Percentiles rank a stretch among this genome's conserved stretches.
Evolutionary conservation across 1,140 invertebrate genomes (phyloP).

Genomic region (Tribolium castaneum): DNA sequence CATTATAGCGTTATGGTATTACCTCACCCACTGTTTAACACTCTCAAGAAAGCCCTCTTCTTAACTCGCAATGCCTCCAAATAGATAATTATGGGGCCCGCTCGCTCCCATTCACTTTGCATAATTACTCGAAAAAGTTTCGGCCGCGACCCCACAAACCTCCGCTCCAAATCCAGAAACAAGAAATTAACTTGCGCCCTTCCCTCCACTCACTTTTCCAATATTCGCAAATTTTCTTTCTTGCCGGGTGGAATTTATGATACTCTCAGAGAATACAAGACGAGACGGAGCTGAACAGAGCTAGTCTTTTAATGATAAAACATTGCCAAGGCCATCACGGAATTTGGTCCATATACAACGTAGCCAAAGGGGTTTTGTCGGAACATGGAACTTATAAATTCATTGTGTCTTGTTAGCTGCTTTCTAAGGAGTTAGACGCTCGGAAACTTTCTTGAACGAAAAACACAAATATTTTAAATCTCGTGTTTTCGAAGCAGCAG

Average conservation of each 20-base stretch:
- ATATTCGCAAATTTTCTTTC: constrained; percentile 29
- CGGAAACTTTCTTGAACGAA: neutral
- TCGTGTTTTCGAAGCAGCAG: neutral
- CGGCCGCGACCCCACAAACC: neutral
- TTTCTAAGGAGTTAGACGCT: neutral
- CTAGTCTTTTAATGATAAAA: constrained; percentile 18
- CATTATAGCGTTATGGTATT: constrained; percentile 53
- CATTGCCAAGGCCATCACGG: constrained; percentile 16
- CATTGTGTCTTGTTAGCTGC: neutral
- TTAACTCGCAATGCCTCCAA: constrained; percentile 48
- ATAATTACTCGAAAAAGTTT: constrained; percentile 41
- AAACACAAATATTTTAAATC: neutral
- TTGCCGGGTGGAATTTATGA: neutral
- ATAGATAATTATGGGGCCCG: constrained; percentile 44
- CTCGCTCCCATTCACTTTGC: constrained; percentile 38
- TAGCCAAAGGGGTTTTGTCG: neutral
- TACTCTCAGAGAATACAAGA: neutral
- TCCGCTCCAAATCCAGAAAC: constrained; percentile 11
- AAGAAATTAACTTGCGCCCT: constrained; percentile 20
- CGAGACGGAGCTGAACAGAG: neutral
- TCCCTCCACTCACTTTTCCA: neutral
- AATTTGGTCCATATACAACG: neutral
- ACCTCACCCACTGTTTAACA: constrained; percentile 50
- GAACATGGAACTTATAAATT: constrained; percentile 12
- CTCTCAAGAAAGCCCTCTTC: constrained; percentile 51